These are phyloP conservation scores for Lasioglossum marginatum DNA, from an alignment of 2,888 invertebrate genomes.

Conservation along the genomic window DNA sequence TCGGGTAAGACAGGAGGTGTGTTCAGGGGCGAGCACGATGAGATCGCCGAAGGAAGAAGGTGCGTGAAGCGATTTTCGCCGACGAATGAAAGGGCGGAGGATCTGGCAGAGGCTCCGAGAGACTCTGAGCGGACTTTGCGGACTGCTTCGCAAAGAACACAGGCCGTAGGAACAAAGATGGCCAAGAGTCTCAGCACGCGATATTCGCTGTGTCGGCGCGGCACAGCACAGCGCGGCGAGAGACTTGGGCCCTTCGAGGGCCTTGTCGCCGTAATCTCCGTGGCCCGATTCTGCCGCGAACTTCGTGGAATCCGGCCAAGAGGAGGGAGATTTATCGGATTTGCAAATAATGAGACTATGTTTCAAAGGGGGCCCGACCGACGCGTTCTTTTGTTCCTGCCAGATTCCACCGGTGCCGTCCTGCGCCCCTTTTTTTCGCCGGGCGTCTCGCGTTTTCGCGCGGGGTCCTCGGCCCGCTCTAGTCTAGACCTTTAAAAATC, in stretches of 20 bases:
- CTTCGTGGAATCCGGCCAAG: slow-evolving; percentile 50
- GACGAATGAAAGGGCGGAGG: slow-evolving; percentile 67
- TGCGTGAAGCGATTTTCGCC: slow-evolving; percentile 54
- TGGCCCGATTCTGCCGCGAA: slow-evolving; percentile 50
- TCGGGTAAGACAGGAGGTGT: slow-evolving; percentile 12
- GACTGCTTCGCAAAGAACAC: slow-evolving; percentile 26
- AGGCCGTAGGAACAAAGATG: slow-evolving; percentile 63
- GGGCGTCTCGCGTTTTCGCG: slow-evolving; percentile 6
- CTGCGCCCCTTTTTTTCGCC: slow-evolving; percentile 30
- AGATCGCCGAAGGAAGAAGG: slow-evolving; percentile 50
- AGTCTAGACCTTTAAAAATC: neutral
- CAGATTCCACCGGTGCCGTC: slow-evolving; percentile 34
- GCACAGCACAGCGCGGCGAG: neutral
- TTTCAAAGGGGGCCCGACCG: slow-evolving; percentile 53
- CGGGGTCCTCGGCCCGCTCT: neutral
- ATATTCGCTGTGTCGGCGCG: slow-evolving; percentile 44
- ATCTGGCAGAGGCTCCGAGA: neutral
- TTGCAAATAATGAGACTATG: slow-evolving; percentile 67
- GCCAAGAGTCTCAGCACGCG: slow-evolving; percentile 65
- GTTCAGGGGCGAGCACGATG: slow-evolving; percentile 39
- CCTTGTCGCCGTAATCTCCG: slow-evolving; percentile 48
- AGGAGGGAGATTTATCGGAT: slow-evolving; percentile 60
- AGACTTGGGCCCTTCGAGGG: neutral
- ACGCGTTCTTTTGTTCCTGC: slow-evolving; percentile 30
- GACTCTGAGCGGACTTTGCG: neutral